Percentiles rank a stretch among this genome's conserved stretches.
phyloP scores from a whole-genome alignment of 2,797 vertebrate genomes.

The Staurois parvus region DNA sequence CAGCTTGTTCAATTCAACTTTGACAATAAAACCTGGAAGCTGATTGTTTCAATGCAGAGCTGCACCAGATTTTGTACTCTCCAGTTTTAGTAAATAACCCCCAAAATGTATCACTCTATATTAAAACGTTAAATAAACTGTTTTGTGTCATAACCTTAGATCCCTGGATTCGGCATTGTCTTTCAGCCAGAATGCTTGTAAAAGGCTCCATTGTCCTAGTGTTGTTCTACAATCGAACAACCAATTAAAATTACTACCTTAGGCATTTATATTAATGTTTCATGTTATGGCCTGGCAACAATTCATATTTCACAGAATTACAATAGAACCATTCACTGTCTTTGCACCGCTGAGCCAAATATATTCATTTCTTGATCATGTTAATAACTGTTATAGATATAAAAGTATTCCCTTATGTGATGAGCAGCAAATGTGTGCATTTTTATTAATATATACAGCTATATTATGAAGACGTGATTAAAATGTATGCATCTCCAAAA shows the following conservation, averaged over 20 bases:
- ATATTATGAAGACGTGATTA: too few species aligned
- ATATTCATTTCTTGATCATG: slow-evolving; percentile 15
- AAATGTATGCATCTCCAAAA: too few species aligned
- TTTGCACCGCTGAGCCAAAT: slow-evolving; percentile 20
- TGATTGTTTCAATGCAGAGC: too few species aligned
- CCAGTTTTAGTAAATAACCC: too few species aligned
- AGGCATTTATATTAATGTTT: slow-evolving; percentile 31
- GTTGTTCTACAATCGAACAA: slow-evolving; percentile 30
- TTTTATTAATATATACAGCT: too few species aligned
- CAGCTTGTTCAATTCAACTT: too few species aligned
- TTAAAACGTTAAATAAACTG: background rate
- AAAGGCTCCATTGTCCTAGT: slow-evolving; percentile 33
- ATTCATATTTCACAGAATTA: slow-evolving; percentile 8
- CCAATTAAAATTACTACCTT: slow-evolving; percentile 27
- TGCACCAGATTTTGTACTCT: too few species aligned
- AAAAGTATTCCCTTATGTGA: background rate
- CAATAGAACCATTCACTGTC: slow-evolving; percentile 18
- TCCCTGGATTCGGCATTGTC: background rate
- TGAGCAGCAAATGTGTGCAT: background rate
- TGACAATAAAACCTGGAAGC: too few species aligned
- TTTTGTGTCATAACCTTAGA: background rate
- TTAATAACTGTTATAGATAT: background rate
- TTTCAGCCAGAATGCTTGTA: slow-evolving; percentile 20
- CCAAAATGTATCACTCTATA: background rate
- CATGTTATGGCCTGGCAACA: slow-evolving; percentile 33